phyloP scores from a whole-genome alignment of 2,113 vertebrate genomes.

The Platichthys flesus region DNA sequence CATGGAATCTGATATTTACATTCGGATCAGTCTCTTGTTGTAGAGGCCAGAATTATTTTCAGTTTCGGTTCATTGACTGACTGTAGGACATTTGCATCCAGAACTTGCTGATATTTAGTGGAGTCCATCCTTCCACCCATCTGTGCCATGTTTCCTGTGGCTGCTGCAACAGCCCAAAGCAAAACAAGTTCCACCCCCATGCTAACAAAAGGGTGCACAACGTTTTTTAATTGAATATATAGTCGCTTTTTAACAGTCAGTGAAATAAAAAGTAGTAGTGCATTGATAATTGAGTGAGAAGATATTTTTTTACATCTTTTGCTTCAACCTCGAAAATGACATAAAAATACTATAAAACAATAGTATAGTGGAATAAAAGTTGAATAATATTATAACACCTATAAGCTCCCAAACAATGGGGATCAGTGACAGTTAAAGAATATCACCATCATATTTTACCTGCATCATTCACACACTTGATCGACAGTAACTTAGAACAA shows the following conservation, averaged over 20 bases:
- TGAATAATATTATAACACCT: too few species aligned
- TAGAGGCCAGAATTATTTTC: neutral
- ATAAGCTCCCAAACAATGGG: neutral
- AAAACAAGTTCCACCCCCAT: neutral
- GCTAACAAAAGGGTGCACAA: neutral
- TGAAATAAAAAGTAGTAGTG: neutral
- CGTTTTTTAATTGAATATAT: neutral
- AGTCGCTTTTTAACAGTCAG: neutral
- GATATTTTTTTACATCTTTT: too few species aligned
- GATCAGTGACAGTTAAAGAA: too few species aligned
- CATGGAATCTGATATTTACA: neutral
- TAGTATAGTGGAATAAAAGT: too few species aligned
- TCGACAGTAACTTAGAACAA: too few species aligned
- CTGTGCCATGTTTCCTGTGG: neutral
- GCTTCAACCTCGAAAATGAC: neutral
- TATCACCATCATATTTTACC: neutral
- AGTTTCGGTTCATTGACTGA: neutral
- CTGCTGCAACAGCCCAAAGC: neutral
- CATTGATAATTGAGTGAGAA: neutral
- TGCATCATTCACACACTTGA: neutral
- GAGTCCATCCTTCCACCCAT: neutral
- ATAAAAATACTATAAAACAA: neutral
- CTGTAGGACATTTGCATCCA: neutral
- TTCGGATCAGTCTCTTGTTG: neutral
- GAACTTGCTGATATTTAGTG: neutral